Conservation (phyloP, 2,797 vertebrate species). For the Okamejei kenojei region DNA sequence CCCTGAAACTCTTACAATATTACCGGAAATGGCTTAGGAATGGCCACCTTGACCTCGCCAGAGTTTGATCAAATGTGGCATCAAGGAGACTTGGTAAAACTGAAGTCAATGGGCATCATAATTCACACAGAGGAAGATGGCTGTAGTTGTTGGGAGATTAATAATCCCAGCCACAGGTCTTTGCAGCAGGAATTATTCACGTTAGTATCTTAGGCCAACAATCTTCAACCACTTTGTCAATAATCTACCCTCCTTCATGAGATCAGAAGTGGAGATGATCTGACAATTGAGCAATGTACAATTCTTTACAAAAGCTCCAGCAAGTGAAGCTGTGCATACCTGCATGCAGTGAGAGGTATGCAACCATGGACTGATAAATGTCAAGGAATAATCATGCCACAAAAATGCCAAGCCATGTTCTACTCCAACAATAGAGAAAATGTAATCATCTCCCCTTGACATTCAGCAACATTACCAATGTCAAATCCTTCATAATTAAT, state of each 20-base stretch:
- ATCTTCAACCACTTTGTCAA: neutral
- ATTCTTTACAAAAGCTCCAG: neutral
- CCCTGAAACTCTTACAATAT: too few species aligned
- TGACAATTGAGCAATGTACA: neutral
- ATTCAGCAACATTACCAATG: neutral
- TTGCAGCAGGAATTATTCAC: neutral
- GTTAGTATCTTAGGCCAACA: neutral
- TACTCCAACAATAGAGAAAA: neutral
- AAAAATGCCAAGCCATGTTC: neutral
- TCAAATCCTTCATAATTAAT: neutral
- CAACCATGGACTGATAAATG: neutral
- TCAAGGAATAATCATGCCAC: neutral
- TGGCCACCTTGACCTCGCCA: neutral
- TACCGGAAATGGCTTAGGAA: too few species aligned
- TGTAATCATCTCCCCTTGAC: neutral
- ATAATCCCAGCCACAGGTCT: neutral
- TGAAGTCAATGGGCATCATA: too few species aligned
- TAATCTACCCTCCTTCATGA: neutral
- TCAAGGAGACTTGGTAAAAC: too few species aligned
- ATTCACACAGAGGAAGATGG: too few species aligned
- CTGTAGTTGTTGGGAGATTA: neutral
- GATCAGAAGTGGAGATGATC: neutral
- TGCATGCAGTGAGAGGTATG: neutral
- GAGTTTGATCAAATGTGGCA: neutral
- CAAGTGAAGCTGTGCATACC: neutral